Base-by-base conservation (phyloP, 2,888 invertebrate genomes). In the Eurois occulta region DNA sequence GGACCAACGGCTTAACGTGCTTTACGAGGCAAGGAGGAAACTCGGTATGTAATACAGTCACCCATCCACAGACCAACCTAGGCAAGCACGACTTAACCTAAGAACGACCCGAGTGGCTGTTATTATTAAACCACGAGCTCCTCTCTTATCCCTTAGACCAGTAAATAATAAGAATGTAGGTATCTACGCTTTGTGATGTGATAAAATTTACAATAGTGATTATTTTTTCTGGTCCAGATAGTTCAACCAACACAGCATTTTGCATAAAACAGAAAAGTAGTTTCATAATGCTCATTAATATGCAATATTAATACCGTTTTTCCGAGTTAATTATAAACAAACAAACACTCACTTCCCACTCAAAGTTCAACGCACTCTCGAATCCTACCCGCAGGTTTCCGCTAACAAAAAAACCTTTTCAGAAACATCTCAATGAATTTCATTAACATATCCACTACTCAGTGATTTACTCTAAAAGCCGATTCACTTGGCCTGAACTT, bases 401-500 rank as follows among this genome's bases (percentile, higher is more conserved):
- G 21, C 32, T 16, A 58, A 43, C 41, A 8, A n/a, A 35, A 13
- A 24, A 80, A 62, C 28, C 78, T 41, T 62, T 71, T 58, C 1
- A 68, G 21, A 58, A 41, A 58, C 71, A 67, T 48, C 11, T 67
- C 41, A 58, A 28, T 58, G 69, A 67, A 73, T 75, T 72, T 71
- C 72, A 80, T 72, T 73, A 75, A 68, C 67, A 64, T 78, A 73
- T 58, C 60, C 58, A 46, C 55, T 66, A 66, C 71, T 72, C 69
- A 83, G 58, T 79, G 83, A 79, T 82, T 86, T 62, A 65, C 75
- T 70, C 75, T 70, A 43, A 79, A 68, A 60, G 81, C 65, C 62
- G 46, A 71, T 73, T 64, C 84, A 70, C 70, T 75, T 70, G 35
- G 67, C 41, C 55, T 55, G 67, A 74, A 74, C 77, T 46, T 71